Evolutionary conservation across 2,797 vertebrate species (phyloP), one percentile per base, ranked within the genome.

Genomic region (Chloroceryle amazona): DNA sequence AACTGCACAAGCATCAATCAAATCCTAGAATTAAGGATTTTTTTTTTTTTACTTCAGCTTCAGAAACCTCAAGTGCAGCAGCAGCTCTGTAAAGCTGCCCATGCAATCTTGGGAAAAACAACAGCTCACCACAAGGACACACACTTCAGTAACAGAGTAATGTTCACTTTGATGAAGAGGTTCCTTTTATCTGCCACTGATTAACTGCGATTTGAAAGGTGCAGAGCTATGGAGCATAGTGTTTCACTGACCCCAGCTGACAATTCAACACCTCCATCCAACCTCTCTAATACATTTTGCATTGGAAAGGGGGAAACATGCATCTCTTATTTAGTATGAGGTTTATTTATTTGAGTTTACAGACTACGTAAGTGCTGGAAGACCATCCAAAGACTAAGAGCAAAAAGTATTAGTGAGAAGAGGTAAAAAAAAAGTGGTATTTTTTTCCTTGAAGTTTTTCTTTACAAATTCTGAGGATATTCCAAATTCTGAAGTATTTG

Each of bases 291-390:
- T 41, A 78, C 54, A 10, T 60, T 71, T 39, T 31, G 8, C 52
- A 51, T 0, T 2, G 15, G 44, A 31, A 41, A 82, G 44, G 47
- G 44, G 46, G 39, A 81, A 82, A 81, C 72, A 41, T 91, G 92
- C 78, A 15, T 3, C 81, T 86, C 41, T 65, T 62, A 49, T 39
- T 85, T 89, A 89, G 51, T 76, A 66, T 6, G n/a, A 66, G 35
- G 23, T 83, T 90, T 74, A 23, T 82, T 79, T 76, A n/a, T 66
- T 72, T 79, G 42, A 51, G n/a, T 19, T 54, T 44, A 83, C 41
- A 39, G 55, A 26, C 86, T 79, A 86, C 41, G 58, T 35, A 93
- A 90, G 86, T 90, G 86, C 89, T 93, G 91, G 92, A 92, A 96
- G 92, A 92, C 95, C 83, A 46, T 35, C 28, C 89, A 61, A 42